These are phyloP conservation scores for Siphonodentalium dalli DNA, from an alignment of 2,888 invertebrate genomes.

Conservation along the genomic window DNA sequence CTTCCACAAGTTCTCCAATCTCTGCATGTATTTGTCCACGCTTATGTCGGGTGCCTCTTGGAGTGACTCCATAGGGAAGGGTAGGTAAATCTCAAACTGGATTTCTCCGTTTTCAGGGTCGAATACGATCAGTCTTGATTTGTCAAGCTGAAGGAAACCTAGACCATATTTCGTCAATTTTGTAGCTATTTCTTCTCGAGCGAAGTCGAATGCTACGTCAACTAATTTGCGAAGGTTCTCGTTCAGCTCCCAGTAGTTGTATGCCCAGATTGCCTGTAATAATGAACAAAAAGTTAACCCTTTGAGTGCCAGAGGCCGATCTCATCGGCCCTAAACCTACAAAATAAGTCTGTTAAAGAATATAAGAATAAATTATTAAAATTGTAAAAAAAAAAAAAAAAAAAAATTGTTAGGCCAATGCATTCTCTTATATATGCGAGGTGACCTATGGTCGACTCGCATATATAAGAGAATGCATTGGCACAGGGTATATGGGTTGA, in stretches of 20 bases:
- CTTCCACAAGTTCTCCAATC: constrained; percentile 22
- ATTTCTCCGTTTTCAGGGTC: constrained; percentile 55
- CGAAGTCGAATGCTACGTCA: constrained; percentile 26
- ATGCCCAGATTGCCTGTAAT: constrained; percentile 40
- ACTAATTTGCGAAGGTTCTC: constrained; percentile 28
- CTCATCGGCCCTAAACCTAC: too few species aligned
- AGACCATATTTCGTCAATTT: constrained; percentile 37
- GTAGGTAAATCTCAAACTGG: constrained; percentile 52
- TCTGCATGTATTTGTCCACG: constrained; percentile 27
- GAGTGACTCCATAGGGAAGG: constrained; percentile 44
- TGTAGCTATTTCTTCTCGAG: constrained; percentile 31
- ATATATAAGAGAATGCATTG: too few species aligned
- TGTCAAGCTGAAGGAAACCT: constrained; percentile 45
- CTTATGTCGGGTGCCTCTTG: constrained; percentile 38
- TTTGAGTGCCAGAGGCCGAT: too few species aligned
- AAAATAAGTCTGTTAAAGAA: too few species aligned
- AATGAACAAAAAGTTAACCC: not conserved
- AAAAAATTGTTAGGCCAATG: too few species aligned
- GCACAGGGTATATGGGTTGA: too few species aligned
- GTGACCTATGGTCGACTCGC: too few species aligned
- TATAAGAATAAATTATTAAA: too few species aligned
- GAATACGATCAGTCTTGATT: constrained; percentile 49
- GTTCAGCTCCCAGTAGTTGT: constrained; percentile 44
- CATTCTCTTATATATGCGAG: too few species aligned
- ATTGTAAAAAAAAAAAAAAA: too few species aligned